Evolutionary conservation across 2,113 vertebrate species (phyloP), one percentile per base, ranked within the genome.

Genomic region (Lampris megalopsis): DNA sequence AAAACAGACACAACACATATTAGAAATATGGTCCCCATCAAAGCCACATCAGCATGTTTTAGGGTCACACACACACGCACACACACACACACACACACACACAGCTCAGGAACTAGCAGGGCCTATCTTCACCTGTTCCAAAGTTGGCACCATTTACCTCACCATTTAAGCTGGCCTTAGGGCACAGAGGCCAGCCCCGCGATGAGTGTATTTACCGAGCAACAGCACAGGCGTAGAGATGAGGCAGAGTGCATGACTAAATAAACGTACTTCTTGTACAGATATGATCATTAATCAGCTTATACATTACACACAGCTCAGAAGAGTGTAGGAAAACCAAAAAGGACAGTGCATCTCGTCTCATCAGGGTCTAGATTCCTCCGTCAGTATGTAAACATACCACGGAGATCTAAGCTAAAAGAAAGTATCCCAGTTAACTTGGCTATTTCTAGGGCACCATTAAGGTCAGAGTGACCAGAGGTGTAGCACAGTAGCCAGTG

Each of bases 381-480:
- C 24, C 24, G 0, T 24, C 24, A 24, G 24, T 24, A 24, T 24
- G 24, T 24, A 24, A 24, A 24, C 24, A 24, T 24, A 24, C 24
- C 24, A 24, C 24, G 24, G 24, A 24, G 24, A 24, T 24, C 24
- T 3, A 57, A 7, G 6, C 54, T 57, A 2, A 57, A 6, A 57
- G 24, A 7, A 24, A 35, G 35, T 59, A 8, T 70, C 4, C 24
- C 3, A 0, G 8, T 40, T 24, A 73, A 60, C 63, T 68, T 45
- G 13, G 81, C 68, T 82, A 84, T 84, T 86, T 75, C 47, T 10
- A 71, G 68, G 43, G 42, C 58, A 66, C 67, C 63, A 42, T 80
- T 43, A 8, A 4, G 43, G 72, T 59, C 58, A 60, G 35, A 53
- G 60, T 42, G 47, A 72, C 68, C 68, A 71, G 50, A 52, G 49